Evolutionary conservation across 2,888 invertebrate genomes (phyloP).

Genomic region (Platycheirus albimanus): DNA sequence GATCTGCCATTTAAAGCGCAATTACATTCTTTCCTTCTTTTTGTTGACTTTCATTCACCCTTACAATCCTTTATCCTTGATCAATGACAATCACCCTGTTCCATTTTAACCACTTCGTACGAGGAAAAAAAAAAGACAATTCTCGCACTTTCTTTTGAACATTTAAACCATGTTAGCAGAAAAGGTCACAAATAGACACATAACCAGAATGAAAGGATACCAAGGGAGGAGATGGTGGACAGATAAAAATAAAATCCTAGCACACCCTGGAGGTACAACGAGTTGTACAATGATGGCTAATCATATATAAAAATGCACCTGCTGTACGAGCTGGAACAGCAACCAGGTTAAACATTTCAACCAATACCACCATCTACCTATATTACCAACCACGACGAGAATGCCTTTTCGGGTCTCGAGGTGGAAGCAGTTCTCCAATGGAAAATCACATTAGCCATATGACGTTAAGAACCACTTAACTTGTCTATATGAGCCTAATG

Average conservation of each 20-base stretch:
- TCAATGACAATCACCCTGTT: constrained; percentile 44
- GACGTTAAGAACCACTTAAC: constrained; percentile 81
- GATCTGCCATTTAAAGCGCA: constrained; percentile 79
- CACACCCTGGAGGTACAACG: constrained; percentile 58
- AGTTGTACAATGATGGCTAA: no score
- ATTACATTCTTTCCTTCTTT: constrained; percentile 76
- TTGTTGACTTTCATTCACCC: constrained; percentile 9
- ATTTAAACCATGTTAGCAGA: constrained; percentile 41
- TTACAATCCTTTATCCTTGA: constrained; percentile 30
- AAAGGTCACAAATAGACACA: constrained; percentile 42
- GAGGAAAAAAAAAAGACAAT: constrained; percentile 7
- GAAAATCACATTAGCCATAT: constrained; percentile 75
- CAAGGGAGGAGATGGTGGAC: neutral
- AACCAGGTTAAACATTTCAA: constrained; percentile 61
- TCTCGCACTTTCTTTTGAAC: constrained; percentile 50
- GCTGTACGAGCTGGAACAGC: constrained; percentile 29
- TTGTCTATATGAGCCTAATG: constrained; percentile 83
- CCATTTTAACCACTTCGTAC: neutral
- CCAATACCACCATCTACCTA: no score
- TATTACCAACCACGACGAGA: constrained; percentile 35
- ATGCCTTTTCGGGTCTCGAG: constrained; percentile 57
- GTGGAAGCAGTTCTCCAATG: constrained; percentile 8
- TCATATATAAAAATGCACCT: constrained; percentile 53
- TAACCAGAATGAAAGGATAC: constrained; percentile 2
- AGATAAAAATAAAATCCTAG: constrained; percentile 55